A percentile compares a stretch with the other conserved stretches of the same genome.
Evolutionary conservation across 2,888 invertebrate genomes (phyloP).

Genomic region (Oegoconia quadripuncta): DNA sequence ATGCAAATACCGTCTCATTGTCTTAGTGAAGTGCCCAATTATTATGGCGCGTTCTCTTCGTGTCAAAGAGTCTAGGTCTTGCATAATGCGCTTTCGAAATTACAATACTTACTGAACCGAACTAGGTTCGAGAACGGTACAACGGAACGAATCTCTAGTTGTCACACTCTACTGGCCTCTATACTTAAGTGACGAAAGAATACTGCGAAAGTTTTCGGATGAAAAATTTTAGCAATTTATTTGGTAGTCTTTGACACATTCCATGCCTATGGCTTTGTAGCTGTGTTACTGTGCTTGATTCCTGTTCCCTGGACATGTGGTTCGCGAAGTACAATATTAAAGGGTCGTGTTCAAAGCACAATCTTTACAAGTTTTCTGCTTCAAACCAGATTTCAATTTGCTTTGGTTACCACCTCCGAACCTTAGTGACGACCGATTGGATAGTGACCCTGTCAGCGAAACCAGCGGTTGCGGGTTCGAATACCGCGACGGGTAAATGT

Average conservation of each 20-base stretch:
- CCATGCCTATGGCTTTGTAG: background rate
- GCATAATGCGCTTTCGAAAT: conserved; percentile 30
- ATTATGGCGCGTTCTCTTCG: conserved; percentile 8
- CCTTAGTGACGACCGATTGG: too few relatives aligned
- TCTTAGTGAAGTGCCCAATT: conserved; percentile 11
- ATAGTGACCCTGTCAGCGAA: too few relatives aligned
- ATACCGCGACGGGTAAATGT: too few relatives aligned
- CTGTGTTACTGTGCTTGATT: background rate
- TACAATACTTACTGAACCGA: conserved; percentile 22
- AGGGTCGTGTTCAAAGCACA: too few relatives aligned
- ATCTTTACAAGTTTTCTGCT: too few relatives aligned
- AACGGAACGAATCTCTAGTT: conserved; percentile 27
- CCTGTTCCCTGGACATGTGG: too few relatives aligned
- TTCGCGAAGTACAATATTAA: too few relatives aligned
- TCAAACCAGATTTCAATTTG: too few relatives aligned
- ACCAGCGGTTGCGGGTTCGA: too few relatives aligned
- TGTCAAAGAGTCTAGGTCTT: conserved; percentile 15
- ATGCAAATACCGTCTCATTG: conserved; percentile 18
- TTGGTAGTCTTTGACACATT: background rate
- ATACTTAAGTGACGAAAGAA: conserved; percentile 1
- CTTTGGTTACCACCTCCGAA: too few relatives aligned
- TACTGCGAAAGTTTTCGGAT: conserved; percentile 22
- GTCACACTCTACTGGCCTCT: conserved; percentile 28
- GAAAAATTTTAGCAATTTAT: background rate
- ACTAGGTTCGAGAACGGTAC: conserved; percentile 18